Evolutionary conservation across 1,140 invertebrate species (phyloP).

Genomic region (Heliconius hermathena): DNA sequence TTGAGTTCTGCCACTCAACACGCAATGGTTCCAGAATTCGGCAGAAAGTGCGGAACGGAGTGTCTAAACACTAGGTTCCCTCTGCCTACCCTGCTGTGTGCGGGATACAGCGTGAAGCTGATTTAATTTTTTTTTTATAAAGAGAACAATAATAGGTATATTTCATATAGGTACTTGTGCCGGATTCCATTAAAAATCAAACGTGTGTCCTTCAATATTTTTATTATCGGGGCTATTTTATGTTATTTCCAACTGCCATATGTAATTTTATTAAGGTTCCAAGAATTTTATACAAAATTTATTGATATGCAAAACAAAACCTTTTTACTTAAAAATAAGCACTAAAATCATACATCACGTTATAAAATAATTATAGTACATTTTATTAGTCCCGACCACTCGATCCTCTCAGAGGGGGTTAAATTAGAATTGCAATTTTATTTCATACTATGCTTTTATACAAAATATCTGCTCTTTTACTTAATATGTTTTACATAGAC

Average conservation of each 20-base stretch:
- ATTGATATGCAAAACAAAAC: slow-evolving; percentile 16
- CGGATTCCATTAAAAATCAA: neutral
- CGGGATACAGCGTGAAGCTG: too few species aligned
- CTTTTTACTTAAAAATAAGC: neutral
- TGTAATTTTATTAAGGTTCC: slow-evolving; percentile 42
- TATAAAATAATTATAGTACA: slow-evolving; percentile 44
- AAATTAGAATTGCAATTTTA: slow-evolving; percentile 47
- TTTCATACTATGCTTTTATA: slow-evolving; percentile 30
- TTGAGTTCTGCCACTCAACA: too few species aligned
- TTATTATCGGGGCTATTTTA: neutral
- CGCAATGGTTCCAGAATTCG: too few species aligned
- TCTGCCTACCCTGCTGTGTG: too few species aligned
- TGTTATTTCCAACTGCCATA: neutral
- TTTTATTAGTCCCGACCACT: slow-evolving; percentile 49
- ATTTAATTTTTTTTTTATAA: too few species aligned
- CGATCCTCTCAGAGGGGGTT: slow-evolving; percentile 45
- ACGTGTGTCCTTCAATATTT: neutral
- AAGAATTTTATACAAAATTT: slow-evolving; percentile 36
- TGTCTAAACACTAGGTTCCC: too few species aligned
- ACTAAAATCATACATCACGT: slow-evolving; percentile 1
- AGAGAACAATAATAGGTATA: neutral
- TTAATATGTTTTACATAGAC: neutral
- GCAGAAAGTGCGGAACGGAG: too few species aligned
- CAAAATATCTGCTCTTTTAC: neutral
- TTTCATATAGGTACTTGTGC: neutral